Evolutionary conservation across 2,113 vertebrate species (phyloP), one percentile per base, ranked within the genome.

Genomic region (Rhinolophus sinicus): DNA sequence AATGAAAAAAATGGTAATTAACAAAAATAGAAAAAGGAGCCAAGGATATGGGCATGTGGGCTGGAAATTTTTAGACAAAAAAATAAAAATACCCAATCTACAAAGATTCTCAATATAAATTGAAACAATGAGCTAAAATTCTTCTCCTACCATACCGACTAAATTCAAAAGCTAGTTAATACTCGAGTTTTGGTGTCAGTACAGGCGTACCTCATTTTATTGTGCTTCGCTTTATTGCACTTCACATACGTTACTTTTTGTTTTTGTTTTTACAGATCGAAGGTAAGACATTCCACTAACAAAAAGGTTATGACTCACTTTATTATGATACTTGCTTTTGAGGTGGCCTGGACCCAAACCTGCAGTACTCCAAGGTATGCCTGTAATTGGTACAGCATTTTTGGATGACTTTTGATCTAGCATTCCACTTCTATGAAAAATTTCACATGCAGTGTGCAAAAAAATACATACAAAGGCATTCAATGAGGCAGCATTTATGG

Each of bases 41-140:
- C n/a, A 83, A 75, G 80, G 24, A 44, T 76, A 64, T 50, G 10
- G 56, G 35, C 18, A 88, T 54, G 9, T 35, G 77, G n/a, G 7
- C 1, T 65, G 78, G 47, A 64, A 73, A 52, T 73, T 84, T 77
- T 72, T 62, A 78, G 62, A 38, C 4, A n/a, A 80, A 93, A 14
- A 90, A 33, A 73, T 92, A 56, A 89, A 88, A 83, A 70, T 50
- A 92, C 19, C 47, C 30, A 70, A 8, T 70, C 47, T 33, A 33
- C 33, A 87, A 70, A 90, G 47, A 30, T 76, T 94, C 44, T 92
- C 18, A 86, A 88, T 35, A 58, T n/a, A 80, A 86, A 69, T 86
- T 18, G 22, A 81, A 88, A 88, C 12, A 75, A 75, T 0, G 19
- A 67, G 6, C 50, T 38, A 54, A 65, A 56, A 26, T 50, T 28